Evolutionary conservation across 2,888 invertebrate genomes (phyloP), one percentile per base, ranked within the genome.

Genomic region (Sinotaia quadrata): DNA sequence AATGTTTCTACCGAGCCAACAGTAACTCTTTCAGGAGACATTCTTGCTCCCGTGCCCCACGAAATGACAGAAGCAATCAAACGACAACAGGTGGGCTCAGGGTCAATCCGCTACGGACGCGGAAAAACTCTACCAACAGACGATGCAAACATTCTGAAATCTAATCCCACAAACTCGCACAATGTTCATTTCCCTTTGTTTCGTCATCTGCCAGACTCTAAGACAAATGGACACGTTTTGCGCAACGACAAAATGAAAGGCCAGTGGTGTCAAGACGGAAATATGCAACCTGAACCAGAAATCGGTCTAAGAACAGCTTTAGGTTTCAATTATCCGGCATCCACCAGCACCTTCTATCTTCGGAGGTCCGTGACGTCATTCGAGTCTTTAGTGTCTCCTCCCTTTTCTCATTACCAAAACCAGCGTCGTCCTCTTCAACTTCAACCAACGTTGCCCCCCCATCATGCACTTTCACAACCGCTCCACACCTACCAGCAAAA

Each of bases 51-150:
- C 2, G 44, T 54, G 15, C 37, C 63, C 41, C 8, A 29, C 2
- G 63, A 54, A n/a, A 63, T 63, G 33, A 52, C 54, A 27, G 63
- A 63, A 33, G 63, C 63, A 31, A 63, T 63, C 54, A 63, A 63
- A 31, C 36, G 63, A 29, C 63, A 63, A 33, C 54, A 63, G 54
- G 44, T 31, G 5, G 63, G 63, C 12, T 29, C 36, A 4, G 63
- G 63, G 18, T 27, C 24, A 18, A 44, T 41, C 44, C 29, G 63
- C 27, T 63, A 63, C 63, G 54, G 63, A 56, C 52, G 36, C n/a
- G 29, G 54, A 31, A 63, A 63, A 33, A 54, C 47, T 18, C 36
- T 52, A n/a, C 62, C 29, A 44, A 31, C 10, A 31, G 27, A 47
- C 47, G 47, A 7, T 8, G 1, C 18, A 3, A n/a, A 3, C 47